Conservation (phyloP, 2,888 invertebrate species). For the Cheilosia scutellata region DNA sequence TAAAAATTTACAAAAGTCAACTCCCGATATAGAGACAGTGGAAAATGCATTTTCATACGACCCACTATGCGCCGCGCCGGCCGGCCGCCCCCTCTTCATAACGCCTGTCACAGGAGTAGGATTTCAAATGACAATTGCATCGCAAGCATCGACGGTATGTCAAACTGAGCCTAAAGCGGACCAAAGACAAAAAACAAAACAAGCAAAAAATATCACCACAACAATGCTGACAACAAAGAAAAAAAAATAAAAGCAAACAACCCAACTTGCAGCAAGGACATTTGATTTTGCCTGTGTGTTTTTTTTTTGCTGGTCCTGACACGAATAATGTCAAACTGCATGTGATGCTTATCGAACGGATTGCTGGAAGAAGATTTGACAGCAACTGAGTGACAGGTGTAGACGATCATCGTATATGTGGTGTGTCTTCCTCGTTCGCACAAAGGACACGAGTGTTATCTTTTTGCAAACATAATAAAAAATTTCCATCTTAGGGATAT, state of each 20-base stretch:
- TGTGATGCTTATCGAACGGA: slow-evolving; percentile 61
- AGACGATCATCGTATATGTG: slow-evolving; percentile 42
- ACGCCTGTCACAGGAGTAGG: slow-evolving; percentile 66
- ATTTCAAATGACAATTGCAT: slow-evolving; percentile 76
- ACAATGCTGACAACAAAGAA: slow-evolving; percentile 61
- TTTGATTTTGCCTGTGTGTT: neutral
- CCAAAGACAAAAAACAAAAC: slow-evolving; percentile 23
- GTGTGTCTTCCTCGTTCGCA: slow-evolving; percentile 9
- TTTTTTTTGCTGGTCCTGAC: slow-evolving; percentile 53
- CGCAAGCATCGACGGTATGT: slow-evolving; percentile 73
- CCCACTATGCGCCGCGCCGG: no score
- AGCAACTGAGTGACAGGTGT: slow-evolving; percentile 68
- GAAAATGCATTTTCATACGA: slow-evolving; percentile 59
- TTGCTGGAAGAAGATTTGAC: slow-evolving; percentile 62
- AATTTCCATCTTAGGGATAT: slow-evolving; percentile 41
- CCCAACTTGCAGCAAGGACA: slow-evolving; percentile 56
- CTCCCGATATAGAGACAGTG: slow-evolving; percentile 29
- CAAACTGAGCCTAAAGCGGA: slow-evolving; percentile 68
- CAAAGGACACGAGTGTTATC: slow-evolving; percentile 11
- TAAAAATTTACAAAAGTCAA: slow-evolving; percentile 17
- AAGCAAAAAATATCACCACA: slow-evolving; percentile 54
- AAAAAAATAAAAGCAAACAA: slow-evolving; percentile 28
- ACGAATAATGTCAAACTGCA: slow-evolving; percentile 69
- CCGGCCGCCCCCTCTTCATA: neutral
- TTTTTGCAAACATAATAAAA: neutral